Conservation (phyloP, 2,113 vertebrate genomes). For the Menura novaehollandiae region DNA sequence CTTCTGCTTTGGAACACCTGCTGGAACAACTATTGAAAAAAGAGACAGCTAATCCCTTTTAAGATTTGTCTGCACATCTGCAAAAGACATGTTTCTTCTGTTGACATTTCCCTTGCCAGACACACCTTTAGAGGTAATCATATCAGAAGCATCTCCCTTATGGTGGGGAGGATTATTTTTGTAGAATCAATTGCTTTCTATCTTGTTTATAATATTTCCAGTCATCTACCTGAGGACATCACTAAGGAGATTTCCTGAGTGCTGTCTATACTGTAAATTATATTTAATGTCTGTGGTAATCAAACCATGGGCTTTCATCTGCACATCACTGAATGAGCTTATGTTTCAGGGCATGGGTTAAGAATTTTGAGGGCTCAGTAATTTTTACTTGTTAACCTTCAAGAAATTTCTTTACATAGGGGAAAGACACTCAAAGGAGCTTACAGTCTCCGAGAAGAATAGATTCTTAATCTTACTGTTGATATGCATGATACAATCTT, state of each 20-base stretch:
- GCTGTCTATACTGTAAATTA: background rate
- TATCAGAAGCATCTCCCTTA: background rate
- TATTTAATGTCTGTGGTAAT: background rate
- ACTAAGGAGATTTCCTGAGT: background rate
- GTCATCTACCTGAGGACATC: background rate
- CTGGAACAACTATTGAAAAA: background rate
- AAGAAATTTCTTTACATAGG: slow-evolving; percentile 17
- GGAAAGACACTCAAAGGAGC: slow-evolving; percentile 40
- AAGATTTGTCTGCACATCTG: background rate
- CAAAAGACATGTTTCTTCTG: background rate
- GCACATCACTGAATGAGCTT: slow-evolving; percentile 7
- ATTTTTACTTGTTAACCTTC: slow-evolving; percentile 42
- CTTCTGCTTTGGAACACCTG: background rate
- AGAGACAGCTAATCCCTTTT: background rate
- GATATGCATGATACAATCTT: background rate
- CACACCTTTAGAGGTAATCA: background rate
- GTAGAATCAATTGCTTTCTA: background rate
- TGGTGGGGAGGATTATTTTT: background rate
- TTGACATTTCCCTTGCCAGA: background rate
- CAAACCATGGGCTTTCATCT: slow-evolving; percentile 5
- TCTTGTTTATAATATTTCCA: background rate
- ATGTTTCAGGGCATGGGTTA: slow-evolving; percentile 27
- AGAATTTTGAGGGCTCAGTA: slow-evolving; percentile 23
- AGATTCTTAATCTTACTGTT: slow-evolving; percentile 57
- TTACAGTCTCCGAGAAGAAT: slow-evolving; percentile 39